These are phyloP conservation scores for Tragelaphus scriptus DNA, from an alignment of 2,113 vertebrate genomes.

Conservation along the genomic window DNA sequence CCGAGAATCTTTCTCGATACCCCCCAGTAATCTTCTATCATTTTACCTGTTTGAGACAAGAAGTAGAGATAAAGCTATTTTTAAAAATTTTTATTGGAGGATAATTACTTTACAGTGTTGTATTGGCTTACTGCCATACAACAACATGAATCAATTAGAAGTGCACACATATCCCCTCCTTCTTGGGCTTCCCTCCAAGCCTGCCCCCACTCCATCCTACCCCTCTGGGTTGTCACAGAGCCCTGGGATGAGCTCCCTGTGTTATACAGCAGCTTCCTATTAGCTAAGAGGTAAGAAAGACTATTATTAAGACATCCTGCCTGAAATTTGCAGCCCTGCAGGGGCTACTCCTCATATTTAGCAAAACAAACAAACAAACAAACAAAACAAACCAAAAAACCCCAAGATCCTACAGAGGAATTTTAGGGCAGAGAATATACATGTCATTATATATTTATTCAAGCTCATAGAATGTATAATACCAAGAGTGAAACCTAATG, in stretches of 20 bases:
- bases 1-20: conserved; percentile 91
- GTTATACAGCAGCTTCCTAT: not conserved
- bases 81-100: not conserved
- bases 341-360: not conserved
- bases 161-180: not conserved
- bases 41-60: conserved; percentile 85
- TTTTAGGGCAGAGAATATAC: not conserved
- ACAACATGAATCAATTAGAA: not conserved
- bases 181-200: not conserved
- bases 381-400: not conserved
- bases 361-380: not conserved
- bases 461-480: not conserved
- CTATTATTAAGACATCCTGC: not conserved
- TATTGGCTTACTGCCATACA: not conserved
- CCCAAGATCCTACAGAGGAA: not conserved
- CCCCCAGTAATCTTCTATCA: conserved; percentile 94
- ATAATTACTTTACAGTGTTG: not conserved
- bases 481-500: not conserved
- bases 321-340: not conserved
- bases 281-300: conserved; percentile 20
- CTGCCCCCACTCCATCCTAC: not conserved
- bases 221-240: not conserved
- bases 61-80: conserved; percentile 25
- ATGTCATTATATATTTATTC: not conserved
- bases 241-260: not conserved